Conservation (phyloP, 2,888 invertebrate genomes). For the Exocentrus adspersus region DNA sequence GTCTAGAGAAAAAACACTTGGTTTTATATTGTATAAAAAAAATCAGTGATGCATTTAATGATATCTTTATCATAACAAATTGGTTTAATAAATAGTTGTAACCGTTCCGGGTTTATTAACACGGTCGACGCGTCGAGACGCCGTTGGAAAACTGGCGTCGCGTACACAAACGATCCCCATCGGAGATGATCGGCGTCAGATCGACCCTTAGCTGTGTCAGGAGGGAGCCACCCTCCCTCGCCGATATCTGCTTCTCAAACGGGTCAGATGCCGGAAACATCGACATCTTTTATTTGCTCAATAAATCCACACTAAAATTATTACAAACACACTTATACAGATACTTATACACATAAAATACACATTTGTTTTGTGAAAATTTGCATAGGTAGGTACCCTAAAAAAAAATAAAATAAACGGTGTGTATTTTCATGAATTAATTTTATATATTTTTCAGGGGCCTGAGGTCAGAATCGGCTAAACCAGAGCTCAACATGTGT, state of each 20-base stretch:
- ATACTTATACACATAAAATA: too few relatives aligned
- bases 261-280: slow-evolving; percentile 5
- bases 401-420: too few relatives aligned
- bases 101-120: slow-evolving; percentile 11
- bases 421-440: too few relatives aligned
- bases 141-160: slow-evolving; percentile 39
- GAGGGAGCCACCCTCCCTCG: slow-evolving; percentile 35
- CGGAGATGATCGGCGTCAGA: slow-evolving; percentile 42
- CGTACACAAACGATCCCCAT: slow-evolving; percentile 39
- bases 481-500: too few relatives aligned
- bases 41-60: slow-evolving; percentile 7
- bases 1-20: slow-evolving; percentile 10
- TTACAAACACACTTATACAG: too few relatives aligned
- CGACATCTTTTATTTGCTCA: too few relatives aligned
- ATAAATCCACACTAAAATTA: too few relatives aligned
- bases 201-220: slow-evolving; percentile 47
- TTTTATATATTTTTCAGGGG: too few relatives aligned
- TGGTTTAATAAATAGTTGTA: slow-evolving; percentile 10
- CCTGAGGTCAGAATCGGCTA: too few relatives aligned
- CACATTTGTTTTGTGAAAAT: too few relatives aligned
- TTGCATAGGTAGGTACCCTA: too few relatives aligned
- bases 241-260: slow-evolving; percentile 7
- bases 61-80: slow-evolving; percentile 6
- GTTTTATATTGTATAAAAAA: slow-evolving; percentile 11
- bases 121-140: slow-evolving; percentile 45